Percentiles rank a stretch among this genome's conserved stretches.
These are phyloP conservation scores for Microplitis demolitor DNA, from an alignment of 1,140 invertebrate species.

Conservation along the genomic window DNA sequence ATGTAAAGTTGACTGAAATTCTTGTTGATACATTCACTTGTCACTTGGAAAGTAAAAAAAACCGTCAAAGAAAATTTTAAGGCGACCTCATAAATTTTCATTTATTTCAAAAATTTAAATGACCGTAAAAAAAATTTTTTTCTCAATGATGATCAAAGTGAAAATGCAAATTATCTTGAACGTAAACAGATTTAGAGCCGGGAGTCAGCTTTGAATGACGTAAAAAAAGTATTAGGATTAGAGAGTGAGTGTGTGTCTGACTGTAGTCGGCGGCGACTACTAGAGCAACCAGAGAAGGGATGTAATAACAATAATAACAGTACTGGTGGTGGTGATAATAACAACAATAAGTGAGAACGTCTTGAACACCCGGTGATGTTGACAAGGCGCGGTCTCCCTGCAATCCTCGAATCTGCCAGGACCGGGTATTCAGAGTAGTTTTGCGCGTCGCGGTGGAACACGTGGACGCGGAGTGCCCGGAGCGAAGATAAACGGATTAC, in stretches of 20 bases:
- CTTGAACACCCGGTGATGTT: conserved; percentile 1
- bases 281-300: neutral
- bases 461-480: conserved; percentile 55
- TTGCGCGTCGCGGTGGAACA: conserved; percentile 35
- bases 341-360: conserved; percentile 1
- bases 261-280: no score
- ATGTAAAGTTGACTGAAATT: neutral
- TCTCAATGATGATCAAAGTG: no score
- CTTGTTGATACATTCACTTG: conserved; percentile 10
- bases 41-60: neutral
- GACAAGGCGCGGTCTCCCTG: neutral
- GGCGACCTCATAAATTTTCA: no score
- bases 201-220: no score
- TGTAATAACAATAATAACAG: neutral
- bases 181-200: no score
- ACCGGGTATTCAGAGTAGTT: neutral
- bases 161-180: no score
- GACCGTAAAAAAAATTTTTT: no score
- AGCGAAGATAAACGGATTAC: conserved; percentile 61
- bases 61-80: neutral
- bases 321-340: neutral
- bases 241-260: no score
- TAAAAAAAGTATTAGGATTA: no score
- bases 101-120: no score
- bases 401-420: neutral